Conservation (phyloP, 1,140 invertebrate species). For the Gerris buenoi region DNA sequence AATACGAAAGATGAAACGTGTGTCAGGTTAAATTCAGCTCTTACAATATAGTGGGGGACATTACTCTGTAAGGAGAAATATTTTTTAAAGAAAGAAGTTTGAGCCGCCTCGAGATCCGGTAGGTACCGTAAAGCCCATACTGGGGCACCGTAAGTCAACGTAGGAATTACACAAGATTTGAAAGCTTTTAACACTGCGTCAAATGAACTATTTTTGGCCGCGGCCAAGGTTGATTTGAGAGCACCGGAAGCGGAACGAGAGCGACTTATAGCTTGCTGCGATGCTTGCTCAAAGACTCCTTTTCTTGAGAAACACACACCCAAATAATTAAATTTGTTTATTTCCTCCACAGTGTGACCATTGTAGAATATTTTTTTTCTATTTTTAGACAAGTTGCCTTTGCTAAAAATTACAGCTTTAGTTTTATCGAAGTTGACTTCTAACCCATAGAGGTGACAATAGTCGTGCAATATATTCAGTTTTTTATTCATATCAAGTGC, state of each 20-base stretch:
- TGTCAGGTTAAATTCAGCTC: too few species aligned
- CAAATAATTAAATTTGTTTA: slow-evolving; percentile 10
- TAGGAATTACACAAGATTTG: too few species aligned
- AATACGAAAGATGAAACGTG: too few species aligned
- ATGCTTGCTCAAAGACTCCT: slow-evolving; percentile 2
- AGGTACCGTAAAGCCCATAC: too few species aligned
- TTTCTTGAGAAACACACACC: slow-evolving; percentile 7
- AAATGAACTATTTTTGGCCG: not conserved
- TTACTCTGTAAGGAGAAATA: too few species aligned
- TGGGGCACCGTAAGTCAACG: too few species aligned
- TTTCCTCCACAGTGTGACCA: not conserved
- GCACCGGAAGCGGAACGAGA: not conserved
- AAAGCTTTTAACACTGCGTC: too few species aligned
- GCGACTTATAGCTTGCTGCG: not conserved
- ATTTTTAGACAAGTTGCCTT: slow-evolving; percentile 3
- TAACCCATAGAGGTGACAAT: slow-evolving; percentile 10
- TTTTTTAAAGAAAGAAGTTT: too few species aligned
- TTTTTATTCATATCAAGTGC: slow-evolving; percentile 9
- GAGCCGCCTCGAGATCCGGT: too few species aligned
- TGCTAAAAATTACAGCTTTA: slow-evolving; percentile 16
- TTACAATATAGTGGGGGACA: too few species aligned
- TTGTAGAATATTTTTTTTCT: not conserved
- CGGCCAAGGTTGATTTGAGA: not conserved
- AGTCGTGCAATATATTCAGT: slow-evolving; percentile 14
- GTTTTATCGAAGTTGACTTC: slow-evolving; percentile 18